Evolutionary conservation across 2,797 vertebrate genomes (phyloP), one percentile per base, ranked within the genome.

Genomic region (Lacerta viridis): DNA sequence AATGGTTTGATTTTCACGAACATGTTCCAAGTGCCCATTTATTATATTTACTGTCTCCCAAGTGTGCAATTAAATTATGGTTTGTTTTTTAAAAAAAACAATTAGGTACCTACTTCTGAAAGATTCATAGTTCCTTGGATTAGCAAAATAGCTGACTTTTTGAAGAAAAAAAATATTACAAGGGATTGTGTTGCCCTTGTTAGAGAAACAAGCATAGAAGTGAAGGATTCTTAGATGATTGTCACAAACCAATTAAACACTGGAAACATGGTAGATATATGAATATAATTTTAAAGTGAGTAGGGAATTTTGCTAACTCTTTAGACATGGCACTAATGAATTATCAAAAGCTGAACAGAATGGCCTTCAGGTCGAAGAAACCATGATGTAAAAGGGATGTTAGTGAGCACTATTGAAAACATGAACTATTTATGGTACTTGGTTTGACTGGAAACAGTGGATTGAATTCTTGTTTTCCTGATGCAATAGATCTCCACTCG

Each of bases 1-100:
- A 80, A 46, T 66, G 17, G 36, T 77, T 85, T 77, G 84, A 77
- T 78, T 78, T 86, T 74, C 27, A 43, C 17, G 64, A 7, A 13
- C 27, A 17, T 85, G 74, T 66, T 85, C 33, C 72, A 64, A 27
- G 17, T 85, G 59, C 29, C 39, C 59, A n/a, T 29, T 80, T 96
- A 93, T 92, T 91, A 71, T 88, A 91, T 90, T 87, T 92, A 59
- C 41, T 88, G 50, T 59, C 43, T 93, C 72, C 88, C 72, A 74
- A 89, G 82, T 27, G 71, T 87, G 68, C 80, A 93, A 20, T 90
- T 93, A 74, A 92, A n/a, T 89, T 93, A 69, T 55, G 50, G 50
- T 90, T 80, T 92, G 86, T 74, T 20, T 8, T 74, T 20, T 8
- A 74, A 74, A 74, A 36, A 72, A 90, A 36, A 83, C 8, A 87